Base-by-base conservation (phyloP, 2,113 vertebrate genomes). In the Pelmatolapia mariae region DNA sequence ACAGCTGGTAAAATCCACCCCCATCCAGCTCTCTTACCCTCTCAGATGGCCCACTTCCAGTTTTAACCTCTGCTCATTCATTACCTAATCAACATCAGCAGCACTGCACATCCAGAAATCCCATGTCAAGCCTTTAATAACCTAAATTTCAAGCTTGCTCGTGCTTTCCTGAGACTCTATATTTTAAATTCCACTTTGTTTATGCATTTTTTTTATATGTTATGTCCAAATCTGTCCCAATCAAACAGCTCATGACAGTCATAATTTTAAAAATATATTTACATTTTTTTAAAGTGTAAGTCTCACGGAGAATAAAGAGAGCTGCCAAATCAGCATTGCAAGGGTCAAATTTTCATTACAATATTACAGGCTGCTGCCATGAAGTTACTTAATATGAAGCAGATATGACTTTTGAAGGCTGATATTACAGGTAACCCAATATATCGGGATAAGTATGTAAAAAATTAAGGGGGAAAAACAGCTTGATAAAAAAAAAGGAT, bases 31-130 rank as follows among this genome's bases (percentile, higher is more conserved):
- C 86, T 4, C 82, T 71, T 81, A 26, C 66, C 79, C 79, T 66
- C 87, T 93, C 88, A 84, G 16, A 89, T 91, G 90, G 89, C 87
- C 88, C 82, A 87, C 71, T 83, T 90, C 92, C 89, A 92, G 84
- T 22, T 92, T 47, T 54, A 90, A 92, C 89, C 88, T 88, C 91
- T 56, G 86, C 89, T 90, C 89, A 92, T 82, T 93, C 89, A 89
- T 91, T 88, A 92, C 56, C 88, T 84, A 83, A 82, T 91, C 91
- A 84, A 56, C 86, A 89, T 84, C 82, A 31, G 10, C 59, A 52
- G 40, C 47, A 18, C 61, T 54, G 26, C 33, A 66, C 18, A 52
- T 73, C 57, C 84, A 85, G 36, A 54, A 71, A 2, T 8, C 80
- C 85, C 31, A 61, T 38, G 57, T 19, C 3, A 81, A 83, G 36